These are phyloP conservation scores for Anseranas semipalmata DNA, from an alignment of 2,113 vertebrate species.

Conservation along the genomic window DNA sequence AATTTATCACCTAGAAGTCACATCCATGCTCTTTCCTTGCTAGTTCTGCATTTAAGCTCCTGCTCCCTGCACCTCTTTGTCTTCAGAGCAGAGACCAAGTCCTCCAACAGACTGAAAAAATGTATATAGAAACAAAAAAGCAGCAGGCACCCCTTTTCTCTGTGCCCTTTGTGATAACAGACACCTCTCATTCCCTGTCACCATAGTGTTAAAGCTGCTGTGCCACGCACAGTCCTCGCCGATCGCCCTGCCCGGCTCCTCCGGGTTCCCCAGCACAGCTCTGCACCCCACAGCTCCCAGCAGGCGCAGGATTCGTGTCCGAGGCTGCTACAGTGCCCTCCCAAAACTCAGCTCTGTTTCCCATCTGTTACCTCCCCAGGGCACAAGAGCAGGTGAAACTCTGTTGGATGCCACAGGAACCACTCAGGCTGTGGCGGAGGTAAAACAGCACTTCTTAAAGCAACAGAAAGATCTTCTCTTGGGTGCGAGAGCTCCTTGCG, in stretches of 20 bases:
- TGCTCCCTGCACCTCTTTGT: neutral
- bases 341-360: neutral
- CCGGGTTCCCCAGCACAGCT: neutral
- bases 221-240: neutral
- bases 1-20: neutral
- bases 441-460: neutral
- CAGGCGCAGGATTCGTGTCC: neutral
- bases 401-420: neutral
- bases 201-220: neutral
- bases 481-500: neutral
- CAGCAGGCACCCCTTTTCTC: neutral
- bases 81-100: neutral
- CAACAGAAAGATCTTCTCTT: neutral
- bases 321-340: neutral
- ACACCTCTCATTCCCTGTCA: neutral
- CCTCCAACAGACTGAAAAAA: neutral
- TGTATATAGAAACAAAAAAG: neutral
- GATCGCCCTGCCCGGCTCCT: neutral
- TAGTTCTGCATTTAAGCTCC: neutral
- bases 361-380: slow-evolving; percentile 26
- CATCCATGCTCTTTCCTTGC: neutral
- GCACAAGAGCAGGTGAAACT: neutral
- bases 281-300: neutral
- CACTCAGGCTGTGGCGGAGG: neutral
- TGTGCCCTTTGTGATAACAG: neutral